phyloP scores from a whole-genome alignment of 2,113 vertebrate genomes.

The Caranx ignobilis region DNA sequence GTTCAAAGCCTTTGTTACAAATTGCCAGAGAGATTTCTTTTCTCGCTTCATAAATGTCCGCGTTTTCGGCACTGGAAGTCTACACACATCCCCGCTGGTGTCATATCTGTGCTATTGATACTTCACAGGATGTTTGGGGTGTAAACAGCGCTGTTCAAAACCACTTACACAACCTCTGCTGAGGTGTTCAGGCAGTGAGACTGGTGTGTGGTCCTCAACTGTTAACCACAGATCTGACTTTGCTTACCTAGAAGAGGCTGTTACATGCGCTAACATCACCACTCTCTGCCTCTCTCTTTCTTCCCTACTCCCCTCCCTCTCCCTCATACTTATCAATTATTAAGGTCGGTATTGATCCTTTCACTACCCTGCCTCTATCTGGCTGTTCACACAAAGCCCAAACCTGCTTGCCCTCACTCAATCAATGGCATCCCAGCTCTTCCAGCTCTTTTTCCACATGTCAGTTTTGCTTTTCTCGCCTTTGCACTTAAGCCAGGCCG shows the following conservation, averaged over 20 bases:
- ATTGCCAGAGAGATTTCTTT: neutral
- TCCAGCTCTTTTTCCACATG: constrained; percentile 66
- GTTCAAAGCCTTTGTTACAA: neutral
- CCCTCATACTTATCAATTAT: constrained; percentile 87
- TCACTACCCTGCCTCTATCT: constrained; percentile 84
- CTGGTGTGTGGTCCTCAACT: constrained; percentile 72
- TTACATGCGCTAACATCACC: constrained; percentile 74
- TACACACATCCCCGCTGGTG: constrained; percentile 29
- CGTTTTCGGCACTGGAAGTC: constrained; percentile 44
- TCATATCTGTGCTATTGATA: constrained; percentile 48
- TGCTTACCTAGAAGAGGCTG: constrained; percentile 82
- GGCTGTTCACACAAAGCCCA: constrained; percentile 84
- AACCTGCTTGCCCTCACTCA: constrained; percentile 80
- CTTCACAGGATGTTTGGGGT: constrained; percentile 63
- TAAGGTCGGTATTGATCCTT: constrained; percentile 86
- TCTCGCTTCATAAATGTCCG: constrained; percentile 20
- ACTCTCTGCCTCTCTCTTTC: constrained; percentile 62
- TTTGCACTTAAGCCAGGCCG: constrained; percentile 59
- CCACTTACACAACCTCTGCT: constrained; percentile 62
- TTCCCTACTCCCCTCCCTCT: constrained; percentile 65
- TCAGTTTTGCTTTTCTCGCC: constrained; percentile 75
- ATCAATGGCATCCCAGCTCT: constrained; percentile 79
- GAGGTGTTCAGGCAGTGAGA: constrained; percentile 46
- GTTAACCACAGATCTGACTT: constrained; percentile 84
- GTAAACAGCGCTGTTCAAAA: constrained; percentile 72